Percentiles rank a stretch among this genome's conserved stretches.
Evolutionary conservation across 2,797 vertebrate species (phyloP).

Genomic region (Calcarius lapponicus): DNA sequence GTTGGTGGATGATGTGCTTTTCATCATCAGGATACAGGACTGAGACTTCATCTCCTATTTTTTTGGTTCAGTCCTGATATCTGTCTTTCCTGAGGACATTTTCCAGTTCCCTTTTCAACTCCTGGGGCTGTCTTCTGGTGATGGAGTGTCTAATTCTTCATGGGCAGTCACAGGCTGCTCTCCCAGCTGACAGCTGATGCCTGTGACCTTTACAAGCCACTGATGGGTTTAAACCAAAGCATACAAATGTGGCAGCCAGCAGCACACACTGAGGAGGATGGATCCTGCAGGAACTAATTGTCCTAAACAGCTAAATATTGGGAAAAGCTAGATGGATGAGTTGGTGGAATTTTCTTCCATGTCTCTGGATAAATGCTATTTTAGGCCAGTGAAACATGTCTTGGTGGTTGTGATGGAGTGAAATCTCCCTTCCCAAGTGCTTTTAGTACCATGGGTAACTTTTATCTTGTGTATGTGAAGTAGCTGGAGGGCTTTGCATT

Average conservation of each 20-base stretch:
- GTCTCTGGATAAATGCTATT: background rate
- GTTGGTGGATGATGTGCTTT: background rate
- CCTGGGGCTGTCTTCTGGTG: background rate
- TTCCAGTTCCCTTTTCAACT: background rate
- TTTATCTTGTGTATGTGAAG: background rate
- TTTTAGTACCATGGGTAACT: background rate
- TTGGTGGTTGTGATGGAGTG: background rate
- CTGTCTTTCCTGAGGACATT: background rate
- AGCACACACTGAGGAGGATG: background rate
- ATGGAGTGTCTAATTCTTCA: background rate
- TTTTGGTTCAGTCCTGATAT: background rate
- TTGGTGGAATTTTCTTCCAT: background rate
- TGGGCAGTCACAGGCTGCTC: background rate
- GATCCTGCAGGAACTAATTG: background rate
- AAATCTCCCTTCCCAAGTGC: background rate
- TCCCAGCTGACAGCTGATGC: background rate
- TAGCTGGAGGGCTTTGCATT: background rate
- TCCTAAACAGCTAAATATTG: background rate
- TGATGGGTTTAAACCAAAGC: background rate
- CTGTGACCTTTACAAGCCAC: background rate
- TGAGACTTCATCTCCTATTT: background rate
- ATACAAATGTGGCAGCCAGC: background rate
- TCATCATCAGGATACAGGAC: background rate
- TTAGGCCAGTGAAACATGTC: background rate
- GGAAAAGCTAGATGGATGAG: background rate